Evolutionary conservation across 1,140 invertebrate genomes (phyloP), one percentile per base, ranked within the genome.

Genomic region (Drosophila lacteicornis): DNA sequence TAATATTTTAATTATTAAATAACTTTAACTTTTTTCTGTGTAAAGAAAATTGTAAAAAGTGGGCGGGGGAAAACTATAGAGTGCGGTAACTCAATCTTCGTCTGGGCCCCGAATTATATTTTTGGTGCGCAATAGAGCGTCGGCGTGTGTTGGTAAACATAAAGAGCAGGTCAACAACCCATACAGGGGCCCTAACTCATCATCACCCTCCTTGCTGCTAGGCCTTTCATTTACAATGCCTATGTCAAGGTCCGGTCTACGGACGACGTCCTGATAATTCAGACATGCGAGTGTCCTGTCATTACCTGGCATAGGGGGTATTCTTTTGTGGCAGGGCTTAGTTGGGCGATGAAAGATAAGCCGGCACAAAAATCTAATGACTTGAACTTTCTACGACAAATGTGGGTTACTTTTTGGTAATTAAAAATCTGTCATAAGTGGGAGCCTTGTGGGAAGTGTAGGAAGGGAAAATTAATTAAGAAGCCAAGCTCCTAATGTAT

Each of bases 121-220:
- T 78, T 42, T 67, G 71, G 62, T 75, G 82, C 83, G 83, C 85
- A 86, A 81, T 87, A 84, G 51, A 60, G 67, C 50, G 27, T 59
- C 42, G 38, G 8, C 67, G 17, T 71, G 53, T 66, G 79, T 80
- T 51, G 46, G 78, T 87, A 80, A 77, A 80, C 73, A 83, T 60
- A 79, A 45, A 17, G 36, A 76, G 38, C 73, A 60, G 81, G 81
- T 83, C 82, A 85, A 66, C 81, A 80, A 79, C 75, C 80, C 74
- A 42, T 33, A 22, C 19, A 5, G 9, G 46, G 55, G n/a, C 40
- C 51, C 51, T n/a, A 22, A 46, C 43, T 55, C 49, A 46, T 40
- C 33, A 17, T 25, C 22, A 8, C 19, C 33, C 6, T 0, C 9
- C 11, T 8, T 3, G n/a, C 22, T 19, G 3, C 8, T 15, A 22